Evolutionary conservation across 1,140 invertebrate species (phyloP).

Genomic region (Lanistes nyassanus): DNA sequence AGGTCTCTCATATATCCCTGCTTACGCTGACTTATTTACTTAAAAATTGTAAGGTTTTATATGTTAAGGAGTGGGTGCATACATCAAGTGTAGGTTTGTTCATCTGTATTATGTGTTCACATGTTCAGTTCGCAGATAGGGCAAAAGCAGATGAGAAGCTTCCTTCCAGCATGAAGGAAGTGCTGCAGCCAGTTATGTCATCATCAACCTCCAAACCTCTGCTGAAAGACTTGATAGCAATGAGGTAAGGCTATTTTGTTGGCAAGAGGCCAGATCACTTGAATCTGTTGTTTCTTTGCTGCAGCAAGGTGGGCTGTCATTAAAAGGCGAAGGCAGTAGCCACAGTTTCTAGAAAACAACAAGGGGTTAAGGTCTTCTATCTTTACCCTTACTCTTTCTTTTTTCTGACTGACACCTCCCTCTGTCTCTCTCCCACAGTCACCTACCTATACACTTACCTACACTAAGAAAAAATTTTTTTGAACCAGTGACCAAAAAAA

Average conservation of each 20-base stretch:
- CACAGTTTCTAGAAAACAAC: too few species aligned
- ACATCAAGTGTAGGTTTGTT: neutral
- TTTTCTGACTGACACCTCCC: too few species aligned
- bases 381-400: too few species aligned
- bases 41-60: too few species aligned
- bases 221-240: constrained; percentile 31
- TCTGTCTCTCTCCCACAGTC: too few species aligned
- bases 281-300: neutral
- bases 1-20: too few species aligned
- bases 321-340: too few species aligned
- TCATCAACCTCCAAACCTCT: constrained; percentile 27
- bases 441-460: too few species aligned
- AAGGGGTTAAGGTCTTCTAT: too few species aligned
- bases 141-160: neutral
- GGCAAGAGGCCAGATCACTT: neutral
- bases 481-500: neutral
- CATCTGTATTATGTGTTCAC: too few species aligned
- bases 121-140: constrained; percentile 1
- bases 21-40: too few species aligned
- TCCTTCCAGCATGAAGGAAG: constrained; percentile 7
- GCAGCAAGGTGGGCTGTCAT: neutral
- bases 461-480: too few species aligned
- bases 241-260: constrained; percentile 20
- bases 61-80: neutral
- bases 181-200: constrained; percentile 6